Conservation (phyloP, 1,140 invertebrate species). For the Cherax destructor region DNA sequence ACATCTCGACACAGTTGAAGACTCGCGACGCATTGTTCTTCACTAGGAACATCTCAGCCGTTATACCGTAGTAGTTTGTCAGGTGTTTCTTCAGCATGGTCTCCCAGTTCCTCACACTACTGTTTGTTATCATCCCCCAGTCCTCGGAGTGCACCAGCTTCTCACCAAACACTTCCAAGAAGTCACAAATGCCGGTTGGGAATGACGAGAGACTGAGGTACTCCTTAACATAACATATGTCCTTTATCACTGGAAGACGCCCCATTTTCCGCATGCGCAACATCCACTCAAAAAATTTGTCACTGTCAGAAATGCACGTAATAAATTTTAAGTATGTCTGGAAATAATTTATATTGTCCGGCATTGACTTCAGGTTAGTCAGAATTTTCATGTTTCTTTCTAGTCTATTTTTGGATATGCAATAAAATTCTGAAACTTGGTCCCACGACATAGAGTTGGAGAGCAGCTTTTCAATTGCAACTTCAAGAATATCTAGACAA, state of each 20-base stretch:
- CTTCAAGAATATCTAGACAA: neutral
- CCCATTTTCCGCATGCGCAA: constrained; percentile 16
- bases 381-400: no score
- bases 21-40: neutral
- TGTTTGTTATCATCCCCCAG: neutral
- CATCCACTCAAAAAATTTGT: constrained; percentile 6
- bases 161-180: neutral
- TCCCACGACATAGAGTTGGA: neutral
- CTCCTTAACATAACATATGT: neutral
- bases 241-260: neutral
- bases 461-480: neutral
- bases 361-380: no score
- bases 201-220: neutral
- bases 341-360: no score
- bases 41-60: neutral
- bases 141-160: neutral
- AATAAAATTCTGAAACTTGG: neutral
- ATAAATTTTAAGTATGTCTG: no score
- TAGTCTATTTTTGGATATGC: neutral
- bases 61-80: neutral
- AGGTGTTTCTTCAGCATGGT: neutral
- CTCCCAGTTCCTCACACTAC: neutral
- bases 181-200: neutral
- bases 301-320: neutral
- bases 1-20: constrained; percentile 12